Evolutionary conservation across 2,888 invertebrate species (phyloP), one percentile per base, ranked within the genome.

Genomic region (Drosophila parthenogenetica): DNA sequence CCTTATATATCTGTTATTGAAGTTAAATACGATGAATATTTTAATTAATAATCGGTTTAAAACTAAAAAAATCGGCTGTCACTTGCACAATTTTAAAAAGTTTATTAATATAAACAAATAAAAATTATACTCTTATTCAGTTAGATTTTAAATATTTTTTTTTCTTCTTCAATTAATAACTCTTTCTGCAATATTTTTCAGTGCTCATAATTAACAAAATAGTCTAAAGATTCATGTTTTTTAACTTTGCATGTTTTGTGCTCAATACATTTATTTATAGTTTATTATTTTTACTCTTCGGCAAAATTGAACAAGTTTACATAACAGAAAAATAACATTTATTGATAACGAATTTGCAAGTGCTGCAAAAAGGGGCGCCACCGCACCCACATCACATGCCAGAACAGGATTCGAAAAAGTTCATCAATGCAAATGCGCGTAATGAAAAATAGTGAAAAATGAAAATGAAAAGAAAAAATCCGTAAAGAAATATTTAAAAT

Each of bases 331-430:
- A 73, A 87, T 71, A 87, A 65, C 57, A 69, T 82, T 85, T 85
- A 82, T 87, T 77, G 82, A 83, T 82, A 87, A 77, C 82, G 82
- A 77, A 85, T 79, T 85, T 77, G 62, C 72, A 73, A 69, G 69
- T 67, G 59, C 71, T 40, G 60, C 57, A 48, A 63, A 54, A 19
- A 16, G 10, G 3, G n/a, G 5, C 53, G 1, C 37, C 54, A 54
- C 57, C 37, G 60, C 48, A 37, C 43, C 53, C 32, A 29, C 40
- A 37, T 2, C 19, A 22, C n/a, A 35, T 10, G 8, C 39, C 7
- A 14, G n/a, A 19, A 32, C 32, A 19, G 11, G 25, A 32, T 22
- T 8, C 17, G 11, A 53, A 60, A 68, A 69, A 67, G 64, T 46
- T 40, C 48, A 77, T 80, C 74, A 66, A 77, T 70, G 77, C 74